Evolutionary conservation across 2,888 invertebrate genomes (phyloP).

Genomic region (Brachynemurus nebulosus): DNA sequence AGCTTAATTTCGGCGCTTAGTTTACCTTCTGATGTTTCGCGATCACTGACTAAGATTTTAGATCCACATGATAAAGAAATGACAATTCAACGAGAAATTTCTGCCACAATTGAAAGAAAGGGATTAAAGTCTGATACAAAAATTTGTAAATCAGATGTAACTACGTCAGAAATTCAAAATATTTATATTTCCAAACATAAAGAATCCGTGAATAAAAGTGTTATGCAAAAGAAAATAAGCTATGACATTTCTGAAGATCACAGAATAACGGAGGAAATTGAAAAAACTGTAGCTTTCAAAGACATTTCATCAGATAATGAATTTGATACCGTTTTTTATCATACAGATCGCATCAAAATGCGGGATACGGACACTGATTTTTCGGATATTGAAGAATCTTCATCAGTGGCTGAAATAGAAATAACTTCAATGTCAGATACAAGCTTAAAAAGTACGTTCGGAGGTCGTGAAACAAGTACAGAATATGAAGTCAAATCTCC

Average conservation of each 20-base stretch:
- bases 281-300: neutral
- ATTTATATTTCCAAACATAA: neutral
- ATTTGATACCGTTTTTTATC: neutral
- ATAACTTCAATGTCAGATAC: slow-evolving; percentile 9
- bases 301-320: neutral
- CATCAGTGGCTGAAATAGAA: slow-evolving; percentile 9
- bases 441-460: slow-evolving; percentile 8
- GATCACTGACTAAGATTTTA: no score
- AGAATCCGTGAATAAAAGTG: no score
- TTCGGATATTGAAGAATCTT: slow-evolving; percentile 9
- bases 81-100: no score
- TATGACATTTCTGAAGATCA: neutral
- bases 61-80: no score
- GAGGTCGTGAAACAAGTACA: slow-evolving; percentile 9
- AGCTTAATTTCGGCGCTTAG: no score
- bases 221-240: neutral
- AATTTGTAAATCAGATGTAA: no score
- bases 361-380: slow-evolving; percentile 9
- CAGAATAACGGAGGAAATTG: neutral
- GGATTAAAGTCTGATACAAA: no score
- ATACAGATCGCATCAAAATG: neutral
- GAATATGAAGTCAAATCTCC: slow-evolving; percentile 7
- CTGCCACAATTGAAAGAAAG: no score
- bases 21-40: no score
- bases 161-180: no score